Evolutionary conservation across 2,797 vertebrate genomes (phyloP).

Genomic region (Arctocebus calabarensis): DNA sequence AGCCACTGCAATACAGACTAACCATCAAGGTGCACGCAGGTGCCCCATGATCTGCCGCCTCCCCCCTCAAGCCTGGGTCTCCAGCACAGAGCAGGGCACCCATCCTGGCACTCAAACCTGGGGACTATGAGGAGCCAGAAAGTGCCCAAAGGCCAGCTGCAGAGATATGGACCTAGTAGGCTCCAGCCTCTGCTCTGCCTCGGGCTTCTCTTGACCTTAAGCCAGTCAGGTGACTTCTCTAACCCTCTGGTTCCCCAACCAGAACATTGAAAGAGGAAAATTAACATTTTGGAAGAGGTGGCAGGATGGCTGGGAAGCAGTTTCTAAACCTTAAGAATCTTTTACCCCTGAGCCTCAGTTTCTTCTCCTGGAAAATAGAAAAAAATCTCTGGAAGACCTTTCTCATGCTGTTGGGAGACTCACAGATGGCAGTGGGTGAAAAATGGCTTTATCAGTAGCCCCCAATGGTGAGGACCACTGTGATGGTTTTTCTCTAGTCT

Average conservation of each 20-base stretch:
- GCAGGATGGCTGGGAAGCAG: neutral
- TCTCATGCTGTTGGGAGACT: neutral
- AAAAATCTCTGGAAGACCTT: neutral
- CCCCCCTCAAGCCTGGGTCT: neutral
- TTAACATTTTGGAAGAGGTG: neutral
- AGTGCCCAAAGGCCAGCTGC: neutral
- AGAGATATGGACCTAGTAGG: neutral
- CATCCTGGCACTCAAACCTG: neutral
- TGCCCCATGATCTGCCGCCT: neutral
- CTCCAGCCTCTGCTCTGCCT: neutral
- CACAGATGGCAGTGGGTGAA: neutral
- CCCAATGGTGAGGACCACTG: neutral
- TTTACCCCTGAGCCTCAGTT: slow-evolving; percentile 18
- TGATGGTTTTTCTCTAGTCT: neutral
- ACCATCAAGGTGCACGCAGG: slow-evolving; percentile 40
- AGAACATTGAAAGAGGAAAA: slow-evolving; percentile 60
- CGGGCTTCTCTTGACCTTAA: slow-evolving; percentile 18
- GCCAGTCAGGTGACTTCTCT: slow-evolving; percentile 22
- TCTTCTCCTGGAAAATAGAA: slow-evolving; percentile 33
- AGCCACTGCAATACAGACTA: neutral
- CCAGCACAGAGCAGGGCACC: neutral
- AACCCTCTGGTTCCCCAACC: neutral
- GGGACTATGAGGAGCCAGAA: neutral
- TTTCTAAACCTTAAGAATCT: slow-evolving; percentile 3
- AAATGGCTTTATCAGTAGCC: neutral